Percentiles rank a stretch among this genome's conserved stretches.
Conservation (phyloP, 2,797 vertebrate species). For the Malacoraja senta region DNA sequence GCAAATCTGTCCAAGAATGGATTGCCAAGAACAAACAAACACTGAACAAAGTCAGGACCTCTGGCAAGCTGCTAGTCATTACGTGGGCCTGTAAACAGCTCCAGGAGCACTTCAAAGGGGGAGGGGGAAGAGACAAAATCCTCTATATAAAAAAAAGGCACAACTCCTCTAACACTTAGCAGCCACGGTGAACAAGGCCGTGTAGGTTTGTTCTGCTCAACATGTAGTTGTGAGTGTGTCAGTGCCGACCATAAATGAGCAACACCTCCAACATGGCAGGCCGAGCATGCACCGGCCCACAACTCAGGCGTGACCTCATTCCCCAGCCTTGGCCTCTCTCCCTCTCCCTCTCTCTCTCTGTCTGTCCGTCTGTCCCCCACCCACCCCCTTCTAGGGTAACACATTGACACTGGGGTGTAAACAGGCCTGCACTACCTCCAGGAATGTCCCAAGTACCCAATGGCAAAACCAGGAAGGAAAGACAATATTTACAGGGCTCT, state of each 20-base stretch:
- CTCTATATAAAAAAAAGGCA: neutral
- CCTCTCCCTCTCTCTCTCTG: no score
- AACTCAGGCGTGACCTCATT: no score
- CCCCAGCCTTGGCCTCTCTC: no score
- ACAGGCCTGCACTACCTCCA: neutral
- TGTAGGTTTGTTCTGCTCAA: neutral
- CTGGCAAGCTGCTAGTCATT: conserved; percentile 71
- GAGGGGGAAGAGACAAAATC: neutral
- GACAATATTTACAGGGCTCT: no score
- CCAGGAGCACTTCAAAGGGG: conserved; percentile 40
- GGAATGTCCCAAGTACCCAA: no score
- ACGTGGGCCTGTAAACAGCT: conserved; percentile 70
- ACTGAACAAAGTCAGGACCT: conserved; percentile 57
- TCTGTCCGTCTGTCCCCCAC: no score
- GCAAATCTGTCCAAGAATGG: conserved; percentile 45
- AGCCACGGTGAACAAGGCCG: no score
- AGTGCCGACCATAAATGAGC: neutral
- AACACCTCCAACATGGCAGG: neutral
- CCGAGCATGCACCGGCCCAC: no score
- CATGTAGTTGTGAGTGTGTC: neutral
- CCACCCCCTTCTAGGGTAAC: neutral
- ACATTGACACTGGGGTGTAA: neutral
- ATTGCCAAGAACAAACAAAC: conserved; percentile 56
- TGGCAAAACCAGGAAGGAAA: neutral
- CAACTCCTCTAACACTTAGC: neutral